Percentiles rank a stretch among this genome's conserved stretches.
Conservation (phyloP, 1,140 invertebrate species). For the Elysia chlorotica region DNA sequence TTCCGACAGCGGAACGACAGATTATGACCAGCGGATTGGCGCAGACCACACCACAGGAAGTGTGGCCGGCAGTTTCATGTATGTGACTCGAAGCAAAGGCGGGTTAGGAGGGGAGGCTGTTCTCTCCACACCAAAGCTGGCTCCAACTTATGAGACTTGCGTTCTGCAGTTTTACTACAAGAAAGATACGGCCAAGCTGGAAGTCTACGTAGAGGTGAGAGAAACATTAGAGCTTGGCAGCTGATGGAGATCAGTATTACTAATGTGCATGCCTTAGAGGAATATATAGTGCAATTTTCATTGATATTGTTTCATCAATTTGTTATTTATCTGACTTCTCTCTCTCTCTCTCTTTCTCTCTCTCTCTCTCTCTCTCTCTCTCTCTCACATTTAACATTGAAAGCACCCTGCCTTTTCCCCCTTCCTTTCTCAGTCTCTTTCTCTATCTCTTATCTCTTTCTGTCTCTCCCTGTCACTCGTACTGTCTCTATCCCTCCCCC, state of each 20-base stretch:
- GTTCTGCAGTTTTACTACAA: constrained; percentile 21
- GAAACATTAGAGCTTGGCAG: neutral
- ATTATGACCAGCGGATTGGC: constrained; percentile 55
- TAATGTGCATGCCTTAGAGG: neutral
- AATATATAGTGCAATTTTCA: neutral
- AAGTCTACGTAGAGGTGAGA: constrained; percentile 9
- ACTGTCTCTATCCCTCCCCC: too few relatives aligned
- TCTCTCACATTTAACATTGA: too few relatives aligned
- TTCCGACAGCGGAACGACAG: constrained; percentile 71
- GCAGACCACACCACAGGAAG: constrained; percentile 71
- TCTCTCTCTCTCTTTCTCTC: too few relatives aligned
- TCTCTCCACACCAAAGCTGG: neutral
- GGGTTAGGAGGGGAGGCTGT: neutral
- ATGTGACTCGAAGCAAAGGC: constrained; percentile 44
- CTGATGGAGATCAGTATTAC: neutral
- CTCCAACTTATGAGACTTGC: constrained; percentile 19
- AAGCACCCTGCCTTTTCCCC: too few relatives aligned
- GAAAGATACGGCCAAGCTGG: neutral
- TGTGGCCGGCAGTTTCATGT: constrained; percentile 75
- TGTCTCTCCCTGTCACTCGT: too few relatives aligned
- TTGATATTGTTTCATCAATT: neutral
- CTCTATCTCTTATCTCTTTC: too few relatives aligned
- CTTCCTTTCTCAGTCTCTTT: too few relatives aligned
- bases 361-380: too few relatives aligned
- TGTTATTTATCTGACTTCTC: too few relatives aligned